A percentile compares a stretch with the other conserved stretches of the same genome.
Conservation (phyloP, 1,140 invertebrate species). For the Trichoplusia ni region DNA sequence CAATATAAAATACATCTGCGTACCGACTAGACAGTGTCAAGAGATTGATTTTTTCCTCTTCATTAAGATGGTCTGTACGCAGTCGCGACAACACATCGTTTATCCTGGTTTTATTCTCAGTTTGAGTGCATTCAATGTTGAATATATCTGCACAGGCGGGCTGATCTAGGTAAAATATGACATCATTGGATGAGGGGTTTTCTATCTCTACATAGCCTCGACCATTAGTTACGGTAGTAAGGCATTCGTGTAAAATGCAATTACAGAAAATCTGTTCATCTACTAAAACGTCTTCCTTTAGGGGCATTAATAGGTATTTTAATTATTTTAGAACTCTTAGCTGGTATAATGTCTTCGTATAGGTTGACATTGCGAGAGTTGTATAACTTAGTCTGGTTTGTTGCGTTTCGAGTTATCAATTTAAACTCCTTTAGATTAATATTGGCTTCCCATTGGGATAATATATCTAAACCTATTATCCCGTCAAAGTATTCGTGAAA, state of each 20-base stretch:
- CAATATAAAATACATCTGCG: background rate
- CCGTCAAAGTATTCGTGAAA: slow-evolving; percentile 1
- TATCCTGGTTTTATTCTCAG: background rate
- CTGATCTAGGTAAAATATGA: slow-evolving; percentile 1
- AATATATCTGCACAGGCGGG: background rate
- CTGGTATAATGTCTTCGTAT: slow-evolving; percentile 52
- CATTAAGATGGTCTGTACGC: no score
- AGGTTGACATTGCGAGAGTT: slow-evolving; percentile 47
- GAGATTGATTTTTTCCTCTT: background rate
- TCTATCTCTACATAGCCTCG: slow-evolving; percentile 6
- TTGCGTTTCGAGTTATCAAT: slow-evolving; percentile 36
- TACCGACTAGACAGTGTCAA: background rate
- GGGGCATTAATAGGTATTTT: slow-evolving; percentile 17
- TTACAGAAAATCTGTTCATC: background rate
- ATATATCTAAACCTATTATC: background rate
- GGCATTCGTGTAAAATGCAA: background rate
- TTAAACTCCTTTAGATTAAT: slow-evolving; percentile 40
- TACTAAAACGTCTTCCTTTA: no score
- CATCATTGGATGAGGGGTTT: background rate
- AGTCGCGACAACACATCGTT: background rate
- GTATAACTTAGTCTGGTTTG: slow-evolving; percentile 40
- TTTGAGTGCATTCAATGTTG: background rate
- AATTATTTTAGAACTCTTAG: slow-evolving; percentile 37
- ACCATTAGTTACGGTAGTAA: background rate
- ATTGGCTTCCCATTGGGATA: slow-evolving; percentile 17